Conservation (phyloP, 1,140 invertebrate species). For the Megalopta genalis region DNA sequence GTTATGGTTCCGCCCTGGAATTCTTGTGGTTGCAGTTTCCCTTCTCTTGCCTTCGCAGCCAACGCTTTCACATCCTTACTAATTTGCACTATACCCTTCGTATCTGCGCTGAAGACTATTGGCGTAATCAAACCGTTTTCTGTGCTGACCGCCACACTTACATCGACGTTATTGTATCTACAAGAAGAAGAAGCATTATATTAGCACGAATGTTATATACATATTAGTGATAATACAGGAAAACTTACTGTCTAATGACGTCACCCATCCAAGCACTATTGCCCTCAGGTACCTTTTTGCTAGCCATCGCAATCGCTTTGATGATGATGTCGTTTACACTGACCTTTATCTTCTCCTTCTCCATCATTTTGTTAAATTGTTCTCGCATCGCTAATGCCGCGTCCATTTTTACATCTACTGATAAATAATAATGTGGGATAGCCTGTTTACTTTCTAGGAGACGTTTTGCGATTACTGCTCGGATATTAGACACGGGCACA, state of each 20-base stretch:
- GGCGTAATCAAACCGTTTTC: slow-evolving; percentile 98
- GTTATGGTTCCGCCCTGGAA: slow-evolving; percentile 95
- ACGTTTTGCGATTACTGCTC: slow-evolving; percentile 94
- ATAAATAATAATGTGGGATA: slow-evolving; percentile 98
- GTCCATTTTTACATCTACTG: slow-evolving; percentile 93
- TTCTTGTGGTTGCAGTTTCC: slow-evolving; percentile 97
- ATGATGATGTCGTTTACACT: slow-evolving; percentile 99
- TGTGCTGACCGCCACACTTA: slow-evolving; percentile 98
- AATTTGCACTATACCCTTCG: slow-evolving; percentile 94
- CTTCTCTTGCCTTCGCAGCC: slow-evolving; percentile 94
- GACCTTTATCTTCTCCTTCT: slow-evolving; percentile 91
- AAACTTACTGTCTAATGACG: slow-evolving; percentile 94
- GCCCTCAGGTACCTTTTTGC: slow-evolving; percentile 94
- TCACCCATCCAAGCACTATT: slow-evolving; percentile 98
- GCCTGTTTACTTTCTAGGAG: slow-evolving; percentile 94
- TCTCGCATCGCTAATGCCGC: slow-evolving; percentile 84
- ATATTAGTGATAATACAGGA: not conserved
- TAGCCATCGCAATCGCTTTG: slow-evolving; percentile 95
- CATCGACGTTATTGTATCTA: slow-evolving; percentile 94
- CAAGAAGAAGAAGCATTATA: slow-evolving; percentile 43
- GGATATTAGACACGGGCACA: slow-evolving; percentile 92
- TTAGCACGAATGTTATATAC: not conserved
- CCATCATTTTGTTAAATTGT: slow-evolving; percentile 88
- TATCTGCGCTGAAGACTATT: slow-evolving; percentile 96
- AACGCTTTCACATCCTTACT: slow-evolving; percentile 91